Evolutionary conservation across 2,888 invertebrate species (phyloP), one percentile per base, ranked within the genome.

Genomic region (Diarsia brunnea): DNA sequence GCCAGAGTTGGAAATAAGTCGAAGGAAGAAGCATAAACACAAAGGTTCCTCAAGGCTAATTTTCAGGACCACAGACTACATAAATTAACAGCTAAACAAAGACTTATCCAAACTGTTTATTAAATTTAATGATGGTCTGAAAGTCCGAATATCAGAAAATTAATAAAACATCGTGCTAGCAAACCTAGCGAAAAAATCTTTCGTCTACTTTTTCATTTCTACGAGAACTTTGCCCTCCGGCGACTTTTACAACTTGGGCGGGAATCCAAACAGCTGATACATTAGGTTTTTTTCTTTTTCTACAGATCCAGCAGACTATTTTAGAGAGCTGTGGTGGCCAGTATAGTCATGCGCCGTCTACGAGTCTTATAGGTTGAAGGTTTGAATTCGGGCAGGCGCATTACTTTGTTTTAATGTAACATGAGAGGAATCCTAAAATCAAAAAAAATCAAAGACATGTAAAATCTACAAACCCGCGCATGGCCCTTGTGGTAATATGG

Each of bases 191-290:
- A 31, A 43, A 77, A 24, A 45, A 64, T 43, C 7, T 14, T 43
- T 14, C 10, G 8, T 47, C 49, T 55, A 45, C 58, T 64, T 49
- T 16, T 24, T 45, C 43, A 55, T 55, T 80, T 16, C 64, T 21
- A 38, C 8, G 10, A 24, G 11, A 55, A 61, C 8, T 49, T 38
- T 19, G 51, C 49, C 60, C 55, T 8, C 27, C 10, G 65, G 55
- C 55, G 19, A 66, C 16, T 51, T 63, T 19, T 14, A 65, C 55
- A 67, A 84, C 70, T 81, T 81, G 69, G 81, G 81, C 82, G 76
- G 81, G 81, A 81, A 72, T 4, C 27, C 14, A 49, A 61, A 72
- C 64, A 77, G 55, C 74, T 73, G 49, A 49, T 45, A 55, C 47
- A 65, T 75, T 53, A 24, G 24, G 0, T 43, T 55, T 63, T 82